Conservation (phyloP, 1,140 invertebrate genomes). For the Tenebrio molitor region DNA sequence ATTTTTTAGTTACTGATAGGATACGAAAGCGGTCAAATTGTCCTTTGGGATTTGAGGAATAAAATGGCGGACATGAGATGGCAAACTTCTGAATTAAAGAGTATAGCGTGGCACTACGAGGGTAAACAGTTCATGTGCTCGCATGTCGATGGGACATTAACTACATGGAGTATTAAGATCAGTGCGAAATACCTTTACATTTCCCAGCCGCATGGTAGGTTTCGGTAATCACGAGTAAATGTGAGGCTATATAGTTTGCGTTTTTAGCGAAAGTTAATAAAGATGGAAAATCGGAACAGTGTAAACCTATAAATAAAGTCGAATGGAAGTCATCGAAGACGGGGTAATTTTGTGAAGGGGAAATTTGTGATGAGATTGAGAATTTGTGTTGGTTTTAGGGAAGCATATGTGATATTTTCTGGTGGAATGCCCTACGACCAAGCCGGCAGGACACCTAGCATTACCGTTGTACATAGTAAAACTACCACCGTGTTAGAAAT, state of each 20-base stretch:
- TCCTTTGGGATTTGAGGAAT: slow-evolving; percentile 94
- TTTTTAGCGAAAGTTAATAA: slow-evolving; percentile 87
- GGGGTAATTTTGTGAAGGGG: slow-evolving; percentile 75
- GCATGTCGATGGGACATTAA: slow-evolving; percentile 94
- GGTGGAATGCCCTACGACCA: slow-evolving; percentile 93
- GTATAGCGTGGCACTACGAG: slow-evolving; percentile 96
- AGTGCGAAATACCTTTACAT: slow-evolving; percentile 83
- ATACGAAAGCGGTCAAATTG: slow-evolving; percentile 94
- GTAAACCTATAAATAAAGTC: slow-evolving; percentile 94
- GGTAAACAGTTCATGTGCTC: slow-evolving; percentile 98
- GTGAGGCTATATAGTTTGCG: slow-evolving; percentile 24
- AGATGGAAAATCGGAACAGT: slow-evolving; percentile 88
- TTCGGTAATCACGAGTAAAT: background rate
- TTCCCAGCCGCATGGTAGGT: slow-evolving; percentile 92
- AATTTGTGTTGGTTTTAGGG: slow-evolving; percentile 70
- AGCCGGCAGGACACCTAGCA: slow-evolving; percentile 90
- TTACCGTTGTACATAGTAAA: slow-evolving; percentile 96
- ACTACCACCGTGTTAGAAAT: slow-evolving; percentile 98
- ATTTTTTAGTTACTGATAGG: slow-evolving; percentile 91
- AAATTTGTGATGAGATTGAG: background rate
- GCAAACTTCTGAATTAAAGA: slow-evolving; percentile 84
- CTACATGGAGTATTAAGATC: slow-evolving; percentile 89
- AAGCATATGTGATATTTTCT: slow-evolving; percentile 94
- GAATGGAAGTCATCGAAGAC: slow-evolving; percentile 93
- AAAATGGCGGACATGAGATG: slow-evolving; percentile 86